Evolutionary conservation across 2,888 invertebrate species (phyloP).

Genomic region (Rhimphoctona megacephalus): DNA sequence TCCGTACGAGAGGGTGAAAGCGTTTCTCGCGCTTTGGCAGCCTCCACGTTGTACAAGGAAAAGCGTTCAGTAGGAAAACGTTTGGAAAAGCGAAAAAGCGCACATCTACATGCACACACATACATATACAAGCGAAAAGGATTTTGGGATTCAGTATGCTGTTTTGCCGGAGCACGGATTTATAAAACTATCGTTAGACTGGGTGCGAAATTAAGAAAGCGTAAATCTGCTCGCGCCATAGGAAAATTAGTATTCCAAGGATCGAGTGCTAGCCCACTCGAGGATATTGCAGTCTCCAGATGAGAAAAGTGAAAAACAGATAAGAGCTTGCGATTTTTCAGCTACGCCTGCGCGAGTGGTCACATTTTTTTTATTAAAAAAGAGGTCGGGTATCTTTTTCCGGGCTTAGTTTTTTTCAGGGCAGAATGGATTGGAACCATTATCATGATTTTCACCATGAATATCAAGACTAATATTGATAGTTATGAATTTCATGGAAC

Average conservation of each 20-base stretch:
- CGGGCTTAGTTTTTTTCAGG: background rate
- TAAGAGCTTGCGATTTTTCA: background rate
- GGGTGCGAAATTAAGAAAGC: conserved; percentile 82
- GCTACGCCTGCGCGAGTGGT: background rate
- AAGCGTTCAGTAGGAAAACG: conserved; percentile 42
- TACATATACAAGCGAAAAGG: background rate
- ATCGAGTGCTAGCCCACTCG: conserved; percentile 78
- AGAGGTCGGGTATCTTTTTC: background rate
- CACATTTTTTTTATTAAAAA: background rate
- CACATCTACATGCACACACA: background rate
- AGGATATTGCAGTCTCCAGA: conserved; percentile 53
- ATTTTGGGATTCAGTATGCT: conserved; percentile 49
- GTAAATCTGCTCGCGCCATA: conserved; percentile 80
- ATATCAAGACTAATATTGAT: background rate
- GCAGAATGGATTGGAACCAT: background rate
- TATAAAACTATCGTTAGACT: conserved; percentile 78
- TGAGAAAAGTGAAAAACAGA: conserved; percentile 29
- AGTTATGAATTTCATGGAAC: background rate
- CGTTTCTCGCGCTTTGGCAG: conserved; percentile 78
- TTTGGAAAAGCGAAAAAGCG: conserved; percentile 32
- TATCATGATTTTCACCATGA: background rate
- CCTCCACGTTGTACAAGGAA: conserved; percentile 30
- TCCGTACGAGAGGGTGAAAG: conserved; percentile 73
- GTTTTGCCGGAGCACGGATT: conserved; percentile 74
- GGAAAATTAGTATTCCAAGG: conserved; percentile 82